Evolutionary conservation across 2,888 invertebrate genomes (phyloP).

Genomic region (Calameuta idolon): DNA sequence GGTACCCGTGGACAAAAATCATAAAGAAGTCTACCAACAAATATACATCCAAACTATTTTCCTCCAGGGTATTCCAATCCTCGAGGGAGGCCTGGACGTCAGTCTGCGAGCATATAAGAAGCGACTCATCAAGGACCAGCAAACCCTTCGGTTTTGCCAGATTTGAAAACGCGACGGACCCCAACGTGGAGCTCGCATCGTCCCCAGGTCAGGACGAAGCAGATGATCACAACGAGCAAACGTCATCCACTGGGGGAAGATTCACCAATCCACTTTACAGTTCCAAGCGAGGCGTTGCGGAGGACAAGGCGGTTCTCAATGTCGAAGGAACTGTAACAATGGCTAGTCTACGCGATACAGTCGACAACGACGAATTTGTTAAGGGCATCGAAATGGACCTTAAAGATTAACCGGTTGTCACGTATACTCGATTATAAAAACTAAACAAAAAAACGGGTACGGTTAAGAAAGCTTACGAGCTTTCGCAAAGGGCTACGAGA

Average conservation of each 20-base stretch:
- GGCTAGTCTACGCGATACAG: constrained; percentile 38
- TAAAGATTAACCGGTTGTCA: constrained; percentile 21
- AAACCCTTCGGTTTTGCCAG: constrained; percentile 59
- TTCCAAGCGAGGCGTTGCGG: constrained; percentile 40
- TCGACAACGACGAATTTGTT: constrained; percentile 29
- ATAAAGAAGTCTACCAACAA: background rate
- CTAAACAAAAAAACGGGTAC: background rate
- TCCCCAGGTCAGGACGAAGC: background rate
- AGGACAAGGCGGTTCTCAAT: constrained; percentile 28
- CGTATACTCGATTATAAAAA: background rate
- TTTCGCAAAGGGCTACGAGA: background rate
- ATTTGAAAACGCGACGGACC: constrained; percentile 59
- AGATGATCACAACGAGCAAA: constrained; percentile 19
- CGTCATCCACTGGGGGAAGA: constrained; percentile 39
- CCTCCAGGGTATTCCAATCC: constrained; percentile 42
- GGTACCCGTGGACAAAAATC: background rate
- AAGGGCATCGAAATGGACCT: constrained; percentile 45
- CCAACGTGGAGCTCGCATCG: constrained; percentile 50
- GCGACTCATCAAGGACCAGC: constrained; percentile 28
- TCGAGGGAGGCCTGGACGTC: constrained; percentile 44
- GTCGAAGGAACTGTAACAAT: constrained; percentile 46
- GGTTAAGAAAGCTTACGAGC: background rate
- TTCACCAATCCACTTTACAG: constrained; percentile 62
- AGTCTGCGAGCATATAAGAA: constrained; percentile 31
- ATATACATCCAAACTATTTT: background rate